Evolutionary conservation across 2,888 invertebrate genomes (phyloP), one percentile per base, ranked within the genome.

Genomic region (Agrilus mali): DNA sequence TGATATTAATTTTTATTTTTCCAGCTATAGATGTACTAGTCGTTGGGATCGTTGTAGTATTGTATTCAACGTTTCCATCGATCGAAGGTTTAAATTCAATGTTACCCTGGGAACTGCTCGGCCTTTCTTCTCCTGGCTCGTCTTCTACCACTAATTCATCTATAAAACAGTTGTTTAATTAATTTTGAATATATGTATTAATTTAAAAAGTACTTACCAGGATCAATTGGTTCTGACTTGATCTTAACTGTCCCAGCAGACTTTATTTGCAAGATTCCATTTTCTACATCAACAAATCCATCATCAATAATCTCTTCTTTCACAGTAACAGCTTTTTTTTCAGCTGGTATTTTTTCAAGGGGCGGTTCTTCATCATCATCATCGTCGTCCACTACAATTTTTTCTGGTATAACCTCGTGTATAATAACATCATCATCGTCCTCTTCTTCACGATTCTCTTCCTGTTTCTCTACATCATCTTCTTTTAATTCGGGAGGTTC

Each of bases 1-100:
- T 80, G 58, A 88, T 87, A 70, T 86, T 88, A 65, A 88, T 87
- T 58, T 85, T 81, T 51, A 88, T 88, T 60, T 75, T 79, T 54
- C 74, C 75, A 47, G 56, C 65, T 56, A 48, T 60, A 10, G 27
- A 27, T 55, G 50, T 65, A 56, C 56, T 63, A 56, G 49, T 46
- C 12, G 56, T 47, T 22, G 56, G 59, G 51, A 51, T 56, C 43
- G 55, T 52, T 34, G 54, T 54, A 8, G 57, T 45, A 38, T 58
- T 57, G 42, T 64, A 53, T 56, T 86, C 84, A 7, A 82, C 72
- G 63, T 88, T 87, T 33, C 86, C 86, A 61, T 87, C 86, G 49
- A 86, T 83, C 1, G 83, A 77, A 27, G 27, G 27, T 27, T 27
- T 27, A 10, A 10, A 27, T 27, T 27, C 27, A 27, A 27, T 27